phyloP scores from a whole-genome alignment of 2,888 invertebrate genomes.

The Catocala sponsa region DNA sequence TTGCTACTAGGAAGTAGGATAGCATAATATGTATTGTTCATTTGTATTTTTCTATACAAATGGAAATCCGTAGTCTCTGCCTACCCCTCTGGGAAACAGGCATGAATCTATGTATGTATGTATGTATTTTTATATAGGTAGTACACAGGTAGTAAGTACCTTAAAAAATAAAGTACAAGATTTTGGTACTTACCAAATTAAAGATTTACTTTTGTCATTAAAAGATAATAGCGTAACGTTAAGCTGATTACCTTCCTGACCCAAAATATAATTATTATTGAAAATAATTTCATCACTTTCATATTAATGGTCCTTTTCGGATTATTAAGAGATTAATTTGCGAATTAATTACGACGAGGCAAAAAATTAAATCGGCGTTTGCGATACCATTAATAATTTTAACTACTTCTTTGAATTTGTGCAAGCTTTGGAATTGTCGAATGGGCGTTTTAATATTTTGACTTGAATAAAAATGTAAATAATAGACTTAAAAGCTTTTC shows the following conservation, averaged over 20 bases:
- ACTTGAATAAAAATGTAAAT: too few species aligned
- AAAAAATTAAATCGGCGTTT: constrained; percentile 10
- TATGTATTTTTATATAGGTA: too few species aligned
- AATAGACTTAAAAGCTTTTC: too few species aligned
- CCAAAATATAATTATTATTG: constrained; percentile 19
- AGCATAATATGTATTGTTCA: too few species aligned
- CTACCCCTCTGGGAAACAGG: too few species aligned
- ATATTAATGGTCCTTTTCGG: constrained; percentile 16
- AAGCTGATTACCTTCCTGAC: constrained; percentile 16
- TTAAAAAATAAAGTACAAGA: too few species aligned
- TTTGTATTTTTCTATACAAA: too few species aligned
- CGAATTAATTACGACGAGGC: constrained; percentile 15
- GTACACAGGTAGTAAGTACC: too few species aligned
- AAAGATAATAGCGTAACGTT: constrained; percentile 4
- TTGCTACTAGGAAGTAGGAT: too few species aligned
- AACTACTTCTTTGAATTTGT: constrained; percentile 9
- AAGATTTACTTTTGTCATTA: constrained; percentile 7
- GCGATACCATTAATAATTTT: constrained; percentile 6
- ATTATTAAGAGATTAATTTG: constrained; percentile 26
- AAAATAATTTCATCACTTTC: constrained; percentile 24
- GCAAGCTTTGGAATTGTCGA: not conserved
- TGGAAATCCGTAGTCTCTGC: too few species aligned
- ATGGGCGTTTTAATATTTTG: not conserved
- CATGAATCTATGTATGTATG: too few species aligned
- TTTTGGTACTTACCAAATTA: not conserved